Evolutionary conservation across 1,140 invertebrate species (phyloP).

Genomic region (Nasonia vitripennis): DNA sequence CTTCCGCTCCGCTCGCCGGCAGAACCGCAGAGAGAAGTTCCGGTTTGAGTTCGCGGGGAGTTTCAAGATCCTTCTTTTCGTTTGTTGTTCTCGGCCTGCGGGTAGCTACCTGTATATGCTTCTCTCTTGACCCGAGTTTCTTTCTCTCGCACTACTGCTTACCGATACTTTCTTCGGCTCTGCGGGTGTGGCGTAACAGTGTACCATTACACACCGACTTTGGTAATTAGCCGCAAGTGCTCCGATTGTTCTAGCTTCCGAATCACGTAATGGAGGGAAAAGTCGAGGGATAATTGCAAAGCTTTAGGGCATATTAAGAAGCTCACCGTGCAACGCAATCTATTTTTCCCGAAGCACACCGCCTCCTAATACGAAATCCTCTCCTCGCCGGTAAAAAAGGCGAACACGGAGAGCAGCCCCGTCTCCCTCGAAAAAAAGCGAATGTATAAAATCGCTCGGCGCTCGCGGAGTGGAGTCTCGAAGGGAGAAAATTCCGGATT

Average conservation of each 20-base stretch:
- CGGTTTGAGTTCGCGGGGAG: neutral
- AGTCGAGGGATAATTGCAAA: neutral
- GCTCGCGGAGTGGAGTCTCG: neutral
- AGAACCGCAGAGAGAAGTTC: conserved; percentile 52
- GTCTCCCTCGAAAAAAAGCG: neutral
- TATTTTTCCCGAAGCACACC: neutral
- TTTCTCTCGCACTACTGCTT: no score
- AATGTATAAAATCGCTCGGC: neutral
- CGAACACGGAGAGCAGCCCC: neutral
- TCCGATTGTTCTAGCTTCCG: no score
- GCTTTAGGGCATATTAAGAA: neutral
- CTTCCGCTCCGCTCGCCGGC: conserved; percentile 35
- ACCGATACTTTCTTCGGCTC: no score
- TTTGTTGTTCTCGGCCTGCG: no score
- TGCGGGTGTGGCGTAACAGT: no score
- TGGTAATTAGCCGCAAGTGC: neutral
- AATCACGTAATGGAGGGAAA: neutral
- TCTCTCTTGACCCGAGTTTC: no score
- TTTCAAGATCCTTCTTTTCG: neutral
- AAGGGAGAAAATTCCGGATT: conserved; percentile 29
- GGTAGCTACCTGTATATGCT: no score
- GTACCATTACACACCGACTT: no score
- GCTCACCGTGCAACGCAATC: neutral
- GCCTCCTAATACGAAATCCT: neutral
- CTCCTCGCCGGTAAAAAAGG: neutral